These are phyloP conservation scores for Euphydryas editha DNA, from an alignment of 2,888 invertebrate species.

Conservation along the genomic window DNA sequence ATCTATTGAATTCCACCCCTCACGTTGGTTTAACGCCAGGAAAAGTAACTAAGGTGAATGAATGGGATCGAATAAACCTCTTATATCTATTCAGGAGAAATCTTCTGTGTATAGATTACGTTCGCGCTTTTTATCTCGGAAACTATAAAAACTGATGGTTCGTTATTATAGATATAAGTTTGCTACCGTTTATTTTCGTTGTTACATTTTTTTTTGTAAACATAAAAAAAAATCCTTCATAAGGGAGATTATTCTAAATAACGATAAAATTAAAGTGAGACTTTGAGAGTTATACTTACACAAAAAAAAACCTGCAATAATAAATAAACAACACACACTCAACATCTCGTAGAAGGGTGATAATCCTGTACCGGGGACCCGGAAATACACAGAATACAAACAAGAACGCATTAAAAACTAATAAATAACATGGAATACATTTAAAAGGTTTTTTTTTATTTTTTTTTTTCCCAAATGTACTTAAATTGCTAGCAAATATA, in stretches of 20 bases:
- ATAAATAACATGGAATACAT: too few species aligned
- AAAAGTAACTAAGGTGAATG: slow-evolving; percentile 64
- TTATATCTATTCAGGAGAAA: slow-evolving; percentile 53
- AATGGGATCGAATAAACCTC: slow-evolving; percentile 58
- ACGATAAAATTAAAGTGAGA: neutral
- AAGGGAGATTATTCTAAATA: too few species aligned
- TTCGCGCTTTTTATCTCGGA: slow-evolving; percentile 14
- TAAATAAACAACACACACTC: too few species aligned
- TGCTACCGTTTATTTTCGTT: neutral
- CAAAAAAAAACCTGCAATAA: neutral
- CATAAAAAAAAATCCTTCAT: neutral
- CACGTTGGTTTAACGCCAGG: slow-evolving; percentile 48
- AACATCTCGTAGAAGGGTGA: too few species aligned
- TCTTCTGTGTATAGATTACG: slow-evolving; percentile 29
- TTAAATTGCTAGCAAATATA: neutral
- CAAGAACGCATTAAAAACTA: too few species aligned
- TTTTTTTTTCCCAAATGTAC: neutral
- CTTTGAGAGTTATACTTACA: neutral
- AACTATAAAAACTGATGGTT: slow-evolving; percentile 14
- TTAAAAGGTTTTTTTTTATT: too few species aligned
- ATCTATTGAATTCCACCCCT: slow-evolving; percentile 49
- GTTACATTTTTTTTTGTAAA: neutral
- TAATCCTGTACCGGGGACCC: too few species aligned
- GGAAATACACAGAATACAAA: too few species aligned
- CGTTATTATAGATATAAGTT: neutral